Percentiles rank a stretch among this genome's conserved stretches.
phyloP scores from a whole-genome alignment of 2,113 vertebrate genomes.

The Spea bombifrons region DNA sequence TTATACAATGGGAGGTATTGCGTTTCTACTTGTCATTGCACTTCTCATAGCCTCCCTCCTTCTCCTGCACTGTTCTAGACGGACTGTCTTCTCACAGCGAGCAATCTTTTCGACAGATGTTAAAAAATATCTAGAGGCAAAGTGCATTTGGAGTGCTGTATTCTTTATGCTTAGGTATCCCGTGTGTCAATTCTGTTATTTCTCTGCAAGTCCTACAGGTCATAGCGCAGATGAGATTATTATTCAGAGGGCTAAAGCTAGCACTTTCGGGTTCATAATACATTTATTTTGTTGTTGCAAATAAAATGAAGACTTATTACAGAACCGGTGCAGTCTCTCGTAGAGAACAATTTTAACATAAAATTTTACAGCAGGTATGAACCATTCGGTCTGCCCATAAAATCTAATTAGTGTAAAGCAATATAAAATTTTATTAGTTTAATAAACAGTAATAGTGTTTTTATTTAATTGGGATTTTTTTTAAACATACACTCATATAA shows the following conservation, averaged over 20 bases:
- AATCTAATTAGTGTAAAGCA: too few species aligned
- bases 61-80: neutral
- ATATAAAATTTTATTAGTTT: too few species aligned
- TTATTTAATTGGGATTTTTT: too few species aligned
- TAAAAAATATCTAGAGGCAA: slow-evolving; percentile 50
- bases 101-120: slow-evolving; percentile 37
- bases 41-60: neutral
- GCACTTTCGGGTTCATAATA: slow-evolving; percentile 39
- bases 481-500: too few species aligned
- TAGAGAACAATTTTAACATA: too few species aligned
- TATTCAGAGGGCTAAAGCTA: slow-evolving; percentile 34
- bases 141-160: slow-evolving; percentile 39
- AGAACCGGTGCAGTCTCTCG: neutral
- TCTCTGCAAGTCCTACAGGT: neutral
- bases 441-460: too few species aligned
- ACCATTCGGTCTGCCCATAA: too few species aligned
- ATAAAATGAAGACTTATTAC: neutral
- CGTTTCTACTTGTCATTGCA: slow-evolving; percentile 19
- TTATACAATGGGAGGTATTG: slow-evolving; percentile 24
- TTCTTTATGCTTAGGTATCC: slow-evolving; percentile 39
- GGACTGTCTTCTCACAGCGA: slow-evolving; percentile 26
- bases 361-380: too few species aligned
- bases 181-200: slow-evolving; percentile 36
- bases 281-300: slow-evolving; percentile 1
- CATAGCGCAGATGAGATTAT: slow-evolving; percentile 44